Evolutionary conservation across 2,888 invertebrate genomes (phyloP), one percentile per base, ranked within the genome.

Genomic region (Flabesymbios commensalis): DNA sequence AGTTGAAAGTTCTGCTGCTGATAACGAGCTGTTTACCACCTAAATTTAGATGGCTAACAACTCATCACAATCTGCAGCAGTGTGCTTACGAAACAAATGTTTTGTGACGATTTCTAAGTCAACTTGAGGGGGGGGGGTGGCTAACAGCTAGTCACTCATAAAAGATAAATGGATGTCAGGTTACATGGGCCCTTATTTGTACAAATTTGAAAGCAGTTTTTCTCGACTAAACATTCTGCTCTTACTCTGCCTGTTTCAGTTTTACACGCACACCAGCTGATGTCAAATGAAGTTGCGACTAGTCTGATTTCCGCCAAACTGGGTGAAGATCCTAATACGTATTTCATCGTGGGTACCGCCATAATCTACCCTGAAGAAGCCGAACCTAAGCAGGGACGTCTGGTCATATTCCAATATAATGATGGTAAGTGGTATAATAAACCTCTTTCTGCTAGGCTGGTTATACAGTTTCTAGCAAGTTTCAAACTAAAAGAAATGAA

Each of bases 361-460:
- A 85, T 94, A 55, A 90, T 98, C 3, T 91, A 93, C 83, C 93
- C 94, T 0, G 98, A 99, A 78, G 99, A 99, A 78, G 90, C 93
- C 0, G 98, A 98, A 79, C 94, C 97, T 0, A 96, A 92, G 83
- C 88, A 90, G 83, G 94, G 97, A 10, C 87, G 95, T 62, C 90
- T 97, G 68, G 85, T 97, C 32, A 86, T 98, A 58, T 97, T 95
- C 85, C 91, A 93, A 67, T 97, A 84, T 72, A 68, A 73, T 29
- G 96, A 97, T 72, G 91, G 93, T 71, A 39, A 43, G n/a, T n/a
- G n/a, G 10, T n/a, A 36, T n/a, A 36, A 10, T n/a, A 10, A 10
- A 36, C 39, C 39, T n/a, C n/a, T n/a, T n/a, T n/a, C n/a, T n/a
- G n/a, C n/a, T n/a, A n/a, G n/a, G n/a, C n/a, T n/a, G n/a, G n/a